Base-by-base conservation (phyloP, 2,797 vertebrate genomes). In the Lagodon rhomboides region DNA sequence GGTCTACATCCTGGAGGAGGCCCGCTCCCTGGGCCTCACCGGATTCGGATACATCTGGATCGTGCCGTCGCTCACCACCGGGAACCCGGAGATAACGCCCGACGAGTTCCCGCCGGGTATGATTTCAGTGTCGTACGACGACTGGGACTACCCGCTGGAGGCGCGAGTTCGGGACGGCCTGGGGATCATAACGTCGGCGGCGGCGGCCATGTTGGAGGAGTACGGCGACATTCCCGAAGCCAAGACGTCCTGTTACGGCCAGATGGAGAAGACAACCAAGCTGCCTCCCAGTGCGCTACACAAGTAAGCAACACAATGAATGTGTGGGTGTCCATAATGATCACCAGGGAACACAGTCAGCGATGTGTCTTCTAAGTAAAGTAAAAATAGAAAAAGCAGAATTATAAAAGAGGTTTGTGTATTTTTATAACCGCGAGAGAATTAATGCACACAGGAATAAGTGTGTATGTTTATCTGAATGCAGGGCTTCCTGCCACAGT, bases 21-120 rank as follows among this genome's bases (percentile, higher is more conserved):
- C 97, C 1, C 97, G 97, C 3, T 98, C 98, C 0, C 94, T 99
- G 6, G 98, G 98, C 75, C 96, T 99, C 20, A 99, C 97, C 0
- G 98, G 98, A 1, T 98, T 97, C 0, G 98, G 98, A 76, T 98
- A 96, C 95, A 98, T 99, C 94, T 99, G 98, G 98, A 98, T 99
- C n/a, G 97, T 99, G 75, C 97, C 98, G 53, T 99, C 97, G 61
- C 89, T 98, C 76, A 98, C 98, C 62, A 97, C 97, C 0, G 98
- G 96, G 41, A 99, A 98, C 94, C 97, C 97, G 8, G 97, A 98
- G 49, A 91, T 97, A 86, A 97, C 95, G 9, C 97, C 98, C 0
- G 96, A 96, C 2, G 95, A 97, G 77, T 99, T 99, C 87, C 98
- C 98, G 0, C 96, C 96, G 0, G 98, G 98, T 56, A 97, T 99